Conservation (phyloP, 1,140 invertebrate species). For the Cryptotermes secundus region DNA sequence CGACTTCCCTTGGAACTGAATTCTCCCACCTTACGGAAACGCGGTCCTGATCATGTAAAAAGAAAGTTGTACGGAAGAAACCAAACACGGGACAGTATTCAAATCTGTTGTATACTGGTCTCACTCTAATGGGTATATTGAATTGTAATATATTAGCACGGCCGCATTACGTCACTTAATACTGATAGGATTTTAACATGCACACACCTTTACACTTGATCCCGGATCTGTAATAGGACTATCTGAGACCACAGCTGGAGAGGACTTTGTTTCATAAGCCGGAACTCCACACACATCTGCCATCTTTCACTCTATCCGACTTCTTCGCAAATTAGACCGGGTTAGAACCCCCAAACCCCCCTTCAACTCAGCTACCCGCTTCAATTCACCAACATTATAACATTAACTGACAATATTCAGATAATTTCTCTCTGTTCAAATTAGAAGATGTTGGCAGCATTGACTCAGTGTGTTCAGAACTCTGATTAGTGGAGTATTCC, state of each 20-base stretch:
- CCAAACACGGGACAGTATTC: neutral
- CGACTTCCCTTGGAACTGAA: neutral
- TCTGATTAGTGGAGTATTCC: too few species aligned
- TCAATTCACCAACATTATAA: neutral
- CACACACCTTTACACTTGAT: conserved; percentile 46
- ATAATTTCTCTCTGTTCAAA: neutral
- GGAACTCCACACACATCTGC: conserved; percentile 14
- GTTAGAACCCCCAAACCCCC: too few species aligned
- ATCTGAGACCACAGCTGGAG: conserved; percentile 41
- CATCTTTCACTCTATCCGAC: conserved; percentile 4
- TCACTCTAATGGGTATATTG: neutral
- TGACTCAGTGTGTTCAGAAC: too few species aligned
- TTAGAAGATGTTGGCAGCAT: neutral
- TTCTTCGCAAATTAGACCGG: neutral
- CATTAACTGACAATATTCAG: neutral
- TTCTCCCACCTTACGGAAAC: neutral
- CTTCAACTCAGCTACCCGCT: too few species aligned
- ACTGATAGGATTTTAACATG: neutral
- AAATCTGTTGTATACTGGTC: neutral
- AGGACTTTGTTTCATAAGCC: conserved; percentile 29
- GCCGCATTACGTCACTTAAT: neutral
- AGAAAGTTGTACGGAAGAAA: neutral
- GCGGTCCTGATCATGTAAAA: too few species aligned
- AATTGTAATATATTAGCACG: neutral
- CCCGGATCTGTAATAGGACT: conserved; percentile 54